phyloP scores from a whole-genome alignment of 2,797 vertebrate species.

The Brotogeris chrysoptera region DNA sequence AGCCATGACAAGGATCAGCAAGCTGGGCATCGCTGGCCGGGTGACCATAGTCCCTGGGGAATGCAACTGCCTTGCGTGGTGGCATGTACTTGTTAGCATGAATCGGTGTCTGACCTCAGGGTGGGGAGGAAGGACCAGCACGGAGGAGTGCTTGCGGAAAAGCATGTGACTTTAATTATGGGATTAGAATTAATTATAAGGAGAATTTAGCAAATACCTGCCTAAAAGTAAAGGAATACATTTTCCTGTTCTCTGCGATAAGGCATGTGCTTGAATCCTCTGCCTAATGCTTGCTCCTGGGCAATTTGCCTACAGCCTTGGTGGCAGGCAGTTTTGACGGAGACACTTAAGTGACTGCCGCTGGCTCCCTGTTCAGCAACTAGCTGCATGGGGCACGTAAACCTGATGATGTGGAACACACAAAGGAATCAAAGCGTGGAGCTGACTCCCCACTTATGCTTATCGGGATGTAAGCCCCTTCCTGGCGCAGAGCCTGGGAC shows the following conservation, averaged over 20 bases:
- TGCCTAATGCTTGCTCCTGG: slow-evolving; percentile 20
- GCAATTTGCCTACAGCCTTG: slow-evolving; percentile 9
- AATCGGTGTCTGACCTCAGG: fast-evolving
- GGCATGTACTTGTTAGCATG: neutral
- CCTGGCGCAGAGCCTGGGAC: fast-evolving
- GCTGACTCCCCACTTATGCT: neutral
- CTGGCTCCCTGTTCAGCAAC: fast-evolving
- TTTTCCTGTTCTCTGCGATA: slow-evolving; percentile 16
- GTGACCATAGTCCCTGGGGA: neutral
- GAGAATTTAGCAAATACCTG: slow-evolving; percentile 54
- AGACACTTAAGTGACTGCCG: neutral
- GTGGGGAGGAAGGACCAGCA: neutral
- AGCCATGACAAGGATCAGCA: neutral
- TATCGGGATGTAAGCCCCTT: fast-evolving
- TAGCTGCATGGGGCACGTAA: fast-evolving
- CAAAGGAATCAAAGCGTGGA: neutral
- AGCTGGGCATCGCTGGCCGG: neutral
- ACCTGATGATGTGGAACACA: neutral
- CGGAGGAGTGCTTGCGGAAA: slow-evolving; percentile 10
- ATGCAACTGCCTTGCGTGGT: neutral
- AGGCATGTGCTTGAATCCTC: neutral
- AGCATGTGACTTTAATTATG: slow-evolving; percentile 37
- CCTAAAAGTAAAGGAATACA: neutral
- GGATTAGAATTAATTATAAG: slow-evolving; percentile 53
- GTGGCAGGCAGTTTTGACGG: slow-evolving; percentile 3